Evolutionary conservation across 1,140 invertebrate species (phyloP).

Genomic region (Hycleus cichorii): DNA sequence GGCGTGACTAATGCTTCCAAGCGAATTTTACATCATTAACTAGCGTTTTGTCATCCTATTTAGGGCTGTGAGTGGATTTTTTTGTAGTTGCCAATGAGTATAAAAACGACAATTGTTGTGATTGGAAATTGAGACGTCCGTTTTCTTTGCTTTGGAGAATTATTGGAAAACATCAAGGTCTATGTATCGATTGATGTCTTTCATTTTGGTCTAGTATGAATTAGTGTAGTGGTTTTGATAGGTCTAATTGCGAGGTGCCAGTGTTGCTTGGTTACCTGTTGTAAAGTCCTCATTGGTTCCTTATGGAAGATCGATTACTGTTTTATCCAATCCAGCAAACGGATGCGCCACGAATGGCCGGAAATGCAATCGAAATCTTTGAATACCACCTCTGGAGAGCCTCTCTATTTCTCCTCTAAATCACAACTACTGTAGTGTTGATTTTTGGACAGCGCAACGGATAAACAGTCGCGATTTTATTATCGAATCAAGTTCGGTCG

Average conservation of each 20-base stretch:
- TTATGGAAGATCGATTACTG: constrained; percentile 8
- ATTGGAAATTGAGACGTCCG: neutral
- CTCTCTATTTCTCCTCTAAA: no score
- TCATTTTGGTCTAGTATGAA: neutral
- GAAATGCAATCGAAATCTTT: constrained; percentile 17
- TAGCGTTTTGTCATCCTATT: no score
- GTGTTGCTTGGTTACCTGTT: constrained; percentile 15
- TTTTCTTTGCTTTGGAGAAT: neutral
- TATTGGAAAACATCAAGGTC: neutral
- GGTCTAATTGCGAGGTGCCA: constrained; percentile 6
- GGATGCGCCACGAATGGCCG: constrained; percentile 25
- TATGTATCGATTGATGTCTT: no score
- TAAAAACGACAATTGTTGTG: neutral
- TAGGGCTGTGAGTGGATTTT: no score
- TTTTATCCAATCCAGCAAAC: constrained; percentile 12
- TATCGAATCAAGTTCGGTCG: no score
- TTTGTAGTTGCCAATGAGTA: no score
- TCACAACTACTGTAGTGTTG: no score
- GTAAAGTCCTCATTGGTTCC: constrained; percentile 10
- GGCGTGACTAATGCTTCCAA: constrained; percentile 6
- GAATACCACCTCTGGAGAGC: no score
- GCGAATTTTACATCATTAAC: constrained; percentile 6
- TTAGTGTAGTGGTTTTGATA: constrained; percentile 4
- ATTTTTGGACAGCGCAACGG: no score
- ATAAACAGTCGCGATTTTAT: no score